Conservation (phyloP, 1,140 invertebrate species). For the Bombus turneri region DNA sequence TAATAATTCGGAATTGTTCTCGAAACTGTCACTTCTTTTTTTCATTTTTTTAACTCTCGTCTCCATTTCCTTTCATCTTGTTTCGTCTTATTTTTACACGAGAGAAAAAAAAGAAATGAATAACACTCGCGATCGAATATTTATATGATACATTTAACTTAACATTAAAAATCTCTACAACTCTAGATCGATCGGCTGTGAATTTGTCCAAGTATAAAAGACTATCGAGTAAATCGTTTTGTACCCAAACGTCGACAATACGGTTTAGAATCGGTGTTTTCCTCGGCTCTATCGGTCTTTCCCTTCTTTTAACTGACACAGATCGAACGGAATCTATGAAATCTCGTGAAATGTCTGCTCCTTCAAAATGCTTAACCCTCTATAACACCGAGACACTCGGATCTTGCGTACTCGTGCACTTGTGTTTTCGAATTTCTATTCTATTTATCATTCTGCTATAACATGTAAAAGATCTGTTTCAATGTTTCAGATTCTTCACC, state of each 20-base stretch:
- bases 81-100: not conserved
- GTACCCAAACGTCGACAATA: not conserved
- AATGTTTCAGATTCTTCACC: too few relatives aligned
- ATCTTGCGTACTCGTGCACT: not conserved
- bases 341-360: not conserved
- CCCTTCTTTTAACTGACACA: not conserved
- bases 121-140: not conserved
- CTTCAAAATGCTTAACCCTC: not conserved
- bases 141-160: not conserved
- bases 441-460: too few relatives aligned
- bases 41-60: too few relatives aligned
- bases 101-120: not conserved
- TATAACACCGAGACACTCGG: not conserved
- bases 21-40: not conserved
- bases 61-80: not conserved
- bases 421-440: not conserved
- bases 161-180: constrained; percentile 10
- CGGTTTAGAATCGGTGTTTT: not conserved
- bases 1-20: constrained; percentile 12
- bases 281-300: not conserved
- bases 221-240: constrained; percentile 23
- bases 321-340: constrained; percentile 4
- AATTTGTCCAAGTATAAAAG: constrained; percentile 38
- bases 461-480: too few relatives aligned
- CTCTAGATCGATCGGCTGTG: not conserved